Evolutionary conservation across 2,797 vertebrate species (phyloP), one percentile per base, ranked within the genome.

Genomic region (Galagoides demidoff): DNA sequence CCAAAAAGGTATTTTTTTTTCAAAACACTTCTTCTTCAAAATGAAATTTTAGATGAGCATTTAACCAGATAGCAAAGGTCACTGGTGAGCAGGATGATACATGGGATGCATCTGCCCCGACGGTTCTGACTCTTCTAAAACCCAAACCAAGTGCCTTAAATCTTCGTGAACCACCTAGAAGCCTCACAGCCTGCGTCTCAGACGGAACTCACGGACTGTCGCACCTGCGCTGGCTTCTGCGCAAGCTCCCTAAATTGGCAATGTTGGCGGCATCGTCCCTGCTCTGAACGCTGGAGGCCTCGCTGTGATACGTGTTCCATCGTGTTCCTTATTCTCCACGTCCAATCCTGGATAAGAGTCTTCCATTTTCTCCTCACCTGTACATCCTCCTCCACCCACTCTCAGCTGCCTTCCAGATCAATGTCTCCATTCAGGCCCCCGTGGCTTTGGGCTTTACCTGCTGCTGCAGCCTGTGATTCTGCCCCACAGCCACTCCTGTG

Each of bases 161-260:
- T 31, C 76, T 74, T 31, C 4, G 13, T 27, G 12, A 1, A 43
- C 37, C 20, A 79, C 20, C 1, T 6, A 45, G 78, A 52, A 6
- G 13, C 29, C 45, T 45, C 68, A 4, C 0, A 3, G 64, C 55
- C 64, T 55, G 7, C 7, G 1, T 63, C 59, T 43, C 20, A 70
- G 4, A 27, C 39, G 4, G 59, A 77, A 22, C 2, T 0, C 8
- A 14, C 0, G 4, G 45, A 19, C 63, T 17, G 0, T 17, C 13
- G 2, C 39, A 5, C 45, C 12, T 12, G 45, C 45, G 45, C 0
- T 55, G 29, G 34, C 34, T 20, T 16, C 85, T 11, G 64, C 20
- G 4, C 1, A n/a, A 68, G 59, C 39, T 71, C 39, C 37, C 39
- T 37, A 25, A 27, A 52, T 31, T 31, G 23, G 29, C 23, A 25